Evolutionary conservation across 2,888 invertebrate species (phyloP).

Genomic region (Amblyjoppa proteus): DNA sequence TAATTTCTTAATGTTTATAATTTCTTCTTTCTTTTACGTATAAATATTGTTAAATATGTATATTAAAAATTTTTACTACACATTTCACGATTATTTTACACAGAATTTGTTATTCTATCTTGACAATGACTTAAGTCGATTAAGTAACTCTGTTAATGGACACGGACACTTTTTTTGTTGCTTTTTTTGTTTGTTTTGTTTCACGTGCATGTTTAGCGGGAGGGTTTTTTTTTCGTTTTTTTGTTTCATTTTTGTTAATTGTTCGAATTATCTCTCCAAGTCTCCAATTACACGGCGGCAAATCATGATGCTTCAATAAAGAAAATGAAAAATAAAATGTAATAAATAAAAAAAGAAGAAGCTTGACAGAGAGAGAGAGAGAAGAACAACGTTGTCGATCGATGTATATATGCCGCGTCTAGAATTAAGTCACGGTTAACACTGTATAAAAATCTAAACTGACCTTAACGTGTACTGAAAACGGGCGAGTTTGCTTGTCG

Average conservation of each 20-base stretch:
- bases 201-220: constrained; percentile 24
- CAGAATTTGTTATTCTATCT: constrained; percentile 82
- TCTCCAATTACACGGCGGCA: constrained; percentile 42
- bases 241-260: constrained; percentile 20
- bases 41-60: constrained; percentile 81
- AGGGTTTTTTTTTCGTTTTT: constrained; percentile 27
- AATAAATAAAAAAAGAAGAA: constrained; percentile 48
- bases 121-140: constrained; percentile 80
- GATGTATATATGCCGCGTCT: constrained; percentile 64
- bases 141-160: constrained; percentile 81
- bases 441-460: constrained; percentile 83
- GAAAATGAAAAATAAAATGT: constrained; percentile 42
- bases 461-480: constrained; percentile 81
- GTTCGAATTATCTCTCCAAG: constrained; percentile 49
- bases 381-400: constrained; percentile 53
- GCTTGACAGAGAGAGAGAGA: constrained; percentile 37
- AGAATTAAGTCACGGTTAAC: constrained; percentile 72
- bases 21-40: constrained; percentile 71
- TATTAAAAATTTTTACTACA: constrained; percentile 83
- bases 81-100: constrained; percentile 83
- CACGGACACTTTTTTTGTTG: constrained; percentile 72
- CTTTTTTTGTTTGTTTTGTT: constrained; percentile 49
- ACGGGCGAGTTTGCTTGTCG: constrained; percentile 74
- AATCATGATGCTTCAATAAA: constrained; percentile 21
- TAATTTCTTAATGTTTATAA: constrained; percentile 69